phyloP scores from a whole-genome alignment of 2,888 invertebrate species.

The Epirrhoe tristata region DNA sequence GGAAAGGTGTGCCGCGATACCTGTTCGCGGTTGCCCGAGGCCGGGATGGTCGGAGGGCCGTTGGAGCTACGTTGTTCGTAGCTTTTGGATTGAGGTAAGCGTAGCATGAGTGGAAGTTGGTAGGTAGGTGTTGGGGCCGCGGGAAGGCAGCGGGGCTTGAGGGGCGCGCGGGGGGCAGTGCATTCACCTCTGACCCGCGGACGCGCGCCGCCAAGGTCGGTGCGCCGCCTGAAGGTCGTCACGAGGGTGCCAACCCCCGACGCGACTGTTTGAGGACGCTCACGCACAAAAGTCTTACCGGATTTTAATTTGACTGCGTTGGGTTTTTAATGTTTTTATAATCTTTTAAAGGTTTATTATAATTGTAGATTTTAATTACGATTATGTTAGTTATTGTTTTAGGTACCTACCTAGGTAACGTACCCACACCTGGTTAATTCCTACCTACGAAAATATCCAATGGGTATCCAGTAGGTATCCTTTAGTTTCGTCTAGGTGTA shows the following conservation, averaged over 20 bases:
- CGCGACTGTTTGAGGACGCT: constrained; percentile 56
- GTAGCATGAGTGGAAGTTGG: constrained; percentile 31
- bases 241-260: constrained; percentile 83
- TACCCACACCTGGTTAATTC: too few relatives aligned
- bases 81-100: constrained; percentile 67
- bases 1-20: constrained; percentile 85
- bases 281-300: constrained; percentile 56
- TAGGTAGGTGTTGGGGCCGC: constrained; percentile 57
- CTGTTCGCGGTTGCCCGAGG: constrained; percentile 75
- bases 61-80: constrained; percentile 68
- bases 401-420: not conserved
- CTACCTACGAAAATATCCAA: too few relatives aligned
- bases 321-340: not conserved
- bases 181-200: constrained; percentile 85
- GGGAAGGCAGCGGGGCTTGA: constrained; percentile 55
- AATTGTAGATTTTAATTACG: not conserved
- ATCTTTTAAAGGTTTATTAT: not conserved
- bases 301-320: not conserved
- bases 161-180: constrained; percentile 61
- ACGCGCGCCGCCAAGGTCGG: constrained; percentile 84
- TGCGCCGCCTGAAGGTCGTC: constrained; percentile 85
- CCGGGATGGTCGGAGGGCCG: constrained; percentile 49
- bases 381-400: not conserved
- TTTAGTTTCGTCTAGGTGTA: not conserved
- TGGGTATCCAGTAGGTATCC: too few relatives aligned